phyloP scores from a whole-genome alignment of 2,113 vertebrate genomes.

The Tor tambroides region DNA sequence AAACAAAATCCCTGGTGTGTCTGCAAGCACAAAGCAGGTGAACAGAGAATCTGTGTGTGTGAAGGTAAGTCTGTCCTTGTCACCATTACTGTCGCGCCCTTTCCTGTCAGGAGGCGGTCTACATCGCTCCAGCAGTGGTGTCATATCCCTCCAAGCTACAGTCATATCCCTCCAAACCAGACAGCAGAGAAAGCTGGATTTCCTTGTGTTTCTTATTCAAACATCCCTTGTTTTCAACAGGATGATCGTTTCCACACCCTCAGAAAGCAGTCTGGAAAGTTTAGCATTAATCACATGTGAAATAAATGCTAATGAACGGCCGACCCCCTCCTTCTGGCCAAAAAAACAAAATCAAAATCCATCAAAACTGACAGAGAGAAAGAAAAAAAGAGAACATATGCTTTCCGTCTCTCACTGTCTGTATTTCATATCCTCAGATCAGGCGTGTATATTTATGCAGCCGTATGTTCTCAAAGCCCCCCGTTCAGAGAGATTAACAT shows the following conservation, averaged over 20 bases:
- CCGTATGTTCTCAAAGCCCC: constrained; percentile 50
- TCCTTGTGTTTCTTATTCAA: constrained; percentile 44
- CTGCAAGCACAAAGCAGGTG: constrained; percentile 42
- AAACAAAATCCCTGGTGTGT: constrained; percentile 20
- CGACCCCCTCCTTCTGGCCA: constrained; percentile 9
- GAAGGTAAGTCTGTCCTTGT: constrained; percentile 79
- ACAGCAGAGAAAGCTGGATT: constrained; percentile 65
- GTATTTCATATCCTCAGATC: constrained; percentile 27
- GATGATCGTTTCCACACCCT: constrained; percentile 32
- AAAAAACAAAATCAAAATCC: constrained; percentile 42
- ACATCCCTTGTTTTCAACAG: constrained; percentile 29
- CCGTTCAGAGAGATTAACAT: constrained; percentile 38
- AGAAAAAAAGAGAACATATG: constrained; percentile 37
- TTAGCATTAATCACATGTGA: constrained; percentile 46
- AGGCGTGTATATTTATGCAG: constrained; percentile 33
- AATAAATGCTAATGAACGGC: constrained; percentile 52
- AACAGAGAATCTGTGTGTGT: constrained; percentile 57
- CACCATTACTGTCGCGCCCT: constrained; percentile 49
- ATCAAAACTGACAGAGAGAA: constrained; percentile 28
- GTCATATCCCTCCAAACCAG: constrained; percentile 65
- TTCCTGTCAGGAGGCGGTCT: constrained; percentile 66
- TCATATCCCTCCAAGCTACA: constrained; percentile 76
- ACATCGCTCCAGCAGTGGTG: constrained; percentile 70
- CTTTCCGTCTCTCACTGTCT: constrained; percentile 22
- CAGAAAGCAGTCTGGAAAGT: constrained; percentile 8